phyloP scores from a whole-genome alignment of 2,113 vertebrate species.

The Muntiacus muntjak region DNA sequence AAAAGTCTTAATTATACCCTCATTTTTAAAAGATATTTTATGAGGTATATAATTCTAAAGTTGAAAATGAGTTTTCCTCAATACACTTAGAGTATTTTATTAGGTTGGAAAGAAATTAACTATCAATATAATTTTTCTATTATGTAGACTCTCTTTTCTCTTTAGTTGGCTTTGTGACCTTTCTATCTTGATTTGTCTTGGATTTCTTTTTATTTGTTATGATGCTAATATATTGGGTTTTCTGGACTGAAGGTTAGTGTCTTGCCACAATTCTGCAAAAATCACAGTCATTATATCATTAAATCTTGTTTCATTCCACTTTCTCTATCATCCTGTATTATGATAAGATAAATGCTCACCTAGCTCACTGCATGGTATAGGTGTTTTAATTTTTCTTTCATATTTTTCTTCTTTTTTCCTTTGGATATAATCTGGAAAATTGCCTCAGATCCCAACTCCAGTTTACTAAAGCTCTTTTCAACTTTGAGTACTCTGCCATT shows the following conservation, averaged over 20 bases:
- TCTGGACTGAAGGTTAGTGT: not conserved
- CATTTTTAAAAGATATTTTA: not conserved
- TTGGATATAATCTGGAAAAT: not conserved
- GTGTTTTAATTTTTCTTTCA: not conserved
- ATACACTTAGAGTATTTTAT: not conserved
- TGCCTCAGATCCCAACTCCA: not conserved
- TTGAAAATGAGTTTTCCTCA: not conserved
- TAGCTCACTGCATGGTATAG: not conserved
- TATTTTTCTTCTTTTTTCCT: not conserved
- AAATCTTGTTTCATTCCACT: not conserved
- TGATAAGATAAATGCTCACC: not conserved
- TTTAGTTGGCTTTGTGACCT: not conserved
- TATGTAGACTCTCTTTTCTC: not conserved
- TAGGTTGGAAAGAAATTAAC: not conserved
- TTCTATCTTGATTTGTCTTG: not conserved
- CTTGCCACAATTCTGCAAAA: not conserved
- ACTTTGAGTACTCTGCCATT: not conserved
- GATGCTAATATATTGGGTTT: not conserved
- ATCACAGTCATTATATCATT: not conserved
- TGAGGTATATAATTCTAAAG: not conserved
- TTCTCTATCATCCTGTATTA: not conserved
- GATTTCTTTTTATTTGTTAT: constrained; percentile 11
- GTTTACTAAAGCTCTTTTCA: not conserved
- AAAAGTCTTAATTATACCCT: not conserved
- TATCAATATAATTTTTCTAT: not conserved